phyloP scores from a whole-genome alignment of 2,888 invertebrate genomes.

The Balanococcus diminutus region DNA sequence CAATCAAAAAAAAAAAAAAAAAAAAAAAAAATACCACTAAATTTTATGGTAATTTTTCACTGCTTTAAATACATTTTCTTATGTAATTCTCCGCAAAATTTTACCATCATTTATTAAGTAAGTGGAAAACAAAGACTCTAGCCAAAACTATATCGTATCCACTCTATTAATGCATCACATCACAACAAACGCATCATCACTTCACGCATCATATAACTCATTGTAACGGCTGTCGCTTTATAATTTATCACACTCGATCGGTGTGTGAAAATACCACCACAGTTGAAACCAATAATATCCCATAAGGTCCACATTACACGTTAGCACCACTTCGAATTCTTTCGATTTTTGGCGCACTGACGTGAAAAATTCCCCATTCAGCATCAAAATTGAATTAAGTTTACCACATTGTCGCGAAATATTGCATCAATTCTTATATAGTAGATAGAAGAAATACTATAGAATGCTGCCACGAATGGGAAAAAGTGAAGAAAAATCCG shows the following conservation, averaged over 20 bases:
- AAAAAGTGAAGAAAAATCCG: not conserved
- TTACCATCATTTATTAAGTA: no score
- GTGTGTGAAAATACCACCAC: not conserved
- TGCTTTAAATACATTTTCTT: no score
- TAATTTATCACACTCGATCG: conserved; percentile 26
- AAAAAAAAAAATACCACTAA: no score
- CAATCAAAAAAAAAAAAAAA: no score
- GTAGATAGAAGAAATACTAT: no score
- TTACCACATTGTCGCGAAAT: not conserved
- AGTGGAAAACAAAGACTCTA: not conserved
- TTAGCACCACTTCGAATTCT: not conserved
- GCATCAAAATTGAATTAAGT: conserved; percentile 17
- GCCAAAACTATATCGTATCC: not conserved
- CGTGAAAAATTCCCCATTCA: not conserved
- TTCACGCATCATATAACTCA: conserved; percentile 2
- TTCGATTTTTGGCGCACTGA: not conserved
- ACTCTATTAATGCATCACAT: conserved; percentile 15
- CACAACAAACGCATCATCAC: conserved; percentile 23
- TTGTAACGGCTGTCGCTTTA: conserved; percentile 35
- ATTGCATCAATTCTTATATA: not conserved
- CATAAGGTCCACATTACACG: not conserved
- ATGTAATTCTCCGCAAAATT: no score
- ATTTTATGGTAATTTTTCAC: no score
- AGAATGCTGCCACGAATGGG: not conserved
- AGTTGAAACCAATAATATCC: not conserved